A percentile compares a stretch with the other conserved stretches of the same genome.
Evolutionary conservation across 1,140 invertebrate species (phyloP).

Genomic region (Nasonia longicornis): DNA sequence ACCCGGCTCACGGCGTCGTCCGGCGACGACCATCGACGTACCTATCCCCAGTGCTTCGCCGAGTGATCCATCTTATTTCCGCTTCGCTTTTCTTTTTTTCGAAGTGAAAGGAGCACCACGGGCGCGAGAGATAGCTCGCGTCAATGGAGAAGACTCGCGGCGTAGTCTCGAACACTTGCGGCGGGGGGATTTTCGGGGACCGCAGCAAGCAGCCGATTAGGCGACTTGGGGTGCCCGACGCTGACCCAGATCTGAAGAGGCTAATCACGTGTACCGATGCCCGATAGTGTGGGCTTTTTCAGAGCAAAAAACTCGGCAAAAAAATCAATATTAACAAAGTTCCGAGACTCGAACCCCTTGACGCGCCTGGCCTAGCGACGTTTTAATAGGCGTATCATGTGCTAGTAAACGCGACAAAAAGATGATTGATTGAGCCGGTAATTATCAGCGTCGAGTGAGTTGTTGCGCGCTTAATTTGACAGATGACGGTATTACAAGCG

Average conservation of each 20-base stretch:
- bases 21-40: neutral
- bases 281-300: too few species aligned
- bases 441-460: slow-evolving; percentile 28
- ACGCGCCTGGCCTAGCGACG: neutral
- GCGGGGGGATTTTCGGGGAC: neutral
- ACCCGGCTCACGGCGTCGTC: neutral
- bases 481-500: neutral
- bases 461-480: slow-evolving; percentile 36
- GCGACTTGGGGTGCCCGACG: neutral
- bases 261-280: neutral
- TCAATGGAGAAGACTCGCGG: neutral
- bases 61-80: slow-evolving; percentile 42
- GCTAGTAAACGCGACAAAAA: slow-evolving; percentile 32
- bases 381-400: slow-evolving; percentile 16
- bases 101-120: neutral
- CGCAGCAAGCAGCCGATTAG: neutral
- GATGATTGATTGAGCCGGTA: slow-evolving; percentile 36
- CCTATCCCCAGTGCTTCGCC: neutral
- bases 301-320: too few species aligned
- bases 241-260: neutral
- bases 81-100: slow-evolving; percentile 16
- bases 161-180: neutral
- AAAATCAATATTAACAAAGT: too few species aligned
- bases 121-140: neutral
- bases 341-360: too few species aligned